A percentile compares a stretch with the other conserved stretches of the same genome.
Evolutionary conservation across 2,113 vertebrate species (phyloP).

Genomic region (Eudyptes chrysolophus): DNA sequence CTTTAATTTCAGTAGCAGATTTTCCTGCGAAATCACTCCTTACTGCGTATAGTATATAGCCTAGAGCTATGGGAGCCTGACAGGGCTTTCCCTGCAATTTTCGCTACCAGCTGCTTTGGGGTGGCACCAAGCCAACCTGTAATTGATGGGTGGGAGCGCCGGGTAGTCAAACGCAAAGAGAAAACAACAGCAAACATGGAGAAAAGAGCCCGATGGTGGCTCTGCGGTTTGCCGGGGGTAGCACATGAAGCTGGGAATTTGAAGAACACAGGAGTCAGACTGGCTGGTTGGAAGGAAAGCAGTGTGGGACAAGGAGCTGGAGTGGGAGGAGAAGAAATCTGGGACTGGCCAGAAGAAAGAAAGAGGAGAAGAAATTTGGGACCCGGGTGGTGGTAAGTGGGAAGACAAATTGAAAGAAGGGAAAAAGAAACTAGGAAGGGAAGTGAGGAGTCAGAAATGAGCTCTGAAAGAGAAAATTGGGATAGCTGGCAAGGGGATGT

Average conservation of each 20-base stretch:
- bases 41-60: background rate
- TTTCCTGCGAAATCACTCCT: background rate
- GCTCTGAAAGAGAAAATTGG: background rate
- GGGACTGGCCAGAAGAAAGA: background rate
- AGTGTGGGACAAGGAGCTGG: background rate
- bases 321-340: background rate
- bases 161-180: background rate
- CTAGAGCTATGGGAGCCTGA: background rate
- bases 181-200: background rate
- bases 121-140: background rate
- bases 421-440: background rate
- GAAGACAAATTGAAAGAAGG: background rate
- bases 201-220: background rate
- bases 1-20: background rate
- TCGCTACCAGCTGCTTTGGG: background rate
- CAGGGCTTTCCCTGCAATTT: background rate
- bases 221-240: fast-evolving
- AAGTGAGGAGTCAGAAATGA: background rate
- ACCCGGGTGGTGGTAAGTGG: background rate
- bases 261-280: background rate
- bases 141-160: background rate
- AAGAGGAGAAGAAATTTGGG: background rate
- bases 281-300: background rate
- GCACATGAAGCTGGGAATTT: background rate
- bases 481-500: background rate